These are phyloP conservation scores for Salvelinus sp. DNA, from an alignment of 2,113 vertebrate genomes.

Conservation along the genomic window DNA sequence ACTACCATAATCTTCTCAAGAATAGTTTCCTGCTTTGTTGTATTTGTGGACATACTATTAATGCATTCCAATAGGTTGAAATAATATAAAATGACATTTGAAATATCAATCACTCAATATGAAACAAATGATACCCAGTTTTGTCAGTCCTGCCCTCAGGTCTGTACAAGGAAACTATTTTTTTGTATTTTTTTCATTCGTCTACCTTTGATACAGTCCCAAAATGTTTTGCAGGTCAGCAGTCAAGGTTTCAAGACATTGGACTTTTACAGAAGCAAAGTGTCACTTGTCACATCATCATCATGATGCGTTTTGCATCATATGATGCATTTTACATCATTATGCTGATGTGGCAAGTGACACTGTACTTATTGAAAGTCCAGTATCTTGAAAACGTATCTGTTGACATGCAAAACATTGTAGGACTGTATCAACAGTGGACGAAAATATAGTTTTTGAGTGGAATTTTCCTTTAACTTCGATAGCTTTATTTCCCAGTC, in stretches of 20 bases:
- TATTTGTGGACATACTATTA: constrained; percentile 3
- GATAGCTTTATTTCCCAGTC: not conserved
- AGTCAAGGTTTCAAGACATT: no score
- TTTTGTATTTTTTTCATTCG: not conserved
- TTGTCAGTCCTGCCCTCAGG: not conserved
- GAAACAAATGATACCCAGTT: not conserved
- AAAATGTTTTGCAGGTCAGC: no score
- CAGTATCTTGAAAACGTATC: no score
- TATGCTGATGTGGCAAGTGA: no score
- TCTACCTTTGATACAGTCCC: no score
- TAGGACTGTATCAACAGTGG: no score
- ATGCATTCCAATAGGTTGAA: not conserved
- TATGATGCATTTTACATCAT: no score
- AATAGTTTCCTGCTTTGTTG: not conserved
- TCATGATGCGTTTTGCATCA: no score
- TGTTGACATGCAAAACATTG: no score
- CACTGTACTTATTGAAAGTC: no score
- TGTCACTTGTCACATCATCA: not conserved
- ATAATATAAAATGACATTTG: not conserved
- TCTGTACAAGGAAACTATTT: not conserved
- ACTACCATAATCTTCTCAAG: not conserved
- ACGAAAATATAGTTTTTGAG: no score
- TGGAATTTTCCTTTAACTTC: no score
- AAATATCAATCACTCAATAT: not conserved
- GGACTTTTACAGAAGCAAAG: not conserved